Percentiles rank a stretch among this genome's conserved stretches.
Evolutionary conservation across 2,113 vertebrate genomes (phyloP).

Genomic region (Pterocles burchelli): DNA sequence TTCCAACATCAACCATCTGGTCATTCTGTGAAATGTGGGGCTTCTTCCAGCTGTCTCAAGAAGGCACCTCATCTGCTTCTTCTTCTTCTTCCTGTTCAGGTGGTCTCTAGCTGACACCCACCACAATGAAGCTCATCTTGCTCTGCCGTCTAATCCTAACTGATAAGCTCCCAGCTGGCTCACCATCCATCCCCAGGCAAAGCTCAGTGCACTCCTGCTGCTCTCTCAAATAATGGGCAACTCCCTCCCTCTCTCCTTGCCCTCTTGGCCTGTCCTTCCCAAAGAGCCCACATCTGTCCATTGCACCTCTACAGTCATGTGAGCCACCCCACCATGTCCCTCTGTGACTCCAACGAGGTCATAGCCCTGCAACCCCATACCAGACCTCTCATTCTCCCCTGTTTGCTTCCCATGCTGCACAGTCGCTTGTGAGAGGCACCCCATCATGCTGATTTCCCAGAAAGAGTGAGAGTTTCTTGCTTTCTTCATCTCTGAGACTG

Average conservation of each 20-base stretch:
- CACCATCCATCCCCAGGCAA: background rate
- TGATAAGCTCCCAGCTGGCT: background rate
- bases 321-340: background rate
- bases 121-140: background rate
- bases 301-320: background rate
- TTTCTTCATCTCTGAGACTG: background rate
- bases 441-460: background rate
- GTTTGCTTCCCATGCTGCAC: background rate
- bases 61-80: background rate
- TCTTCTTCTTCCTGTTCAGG: background rate
- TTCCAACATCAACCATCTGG: background rate
- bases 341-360: background rate
- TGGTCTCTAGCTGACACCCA: background rate
- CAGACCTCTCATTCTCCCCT: background rate
- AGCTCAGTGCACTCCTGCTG: background rate
- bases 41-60: background rate
- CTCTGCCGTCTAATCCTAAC: background rate
- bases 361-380: background rate
- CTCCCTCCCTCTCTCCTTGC: background rate
- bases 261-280: background rate
- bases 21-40: background rate
- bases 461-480: background rate
- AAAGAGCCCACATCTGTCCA: background rate
- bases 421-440: background rate
- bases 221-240: background rate